Percentiles rank a stretch among this genome's conserved stretches.
These are phyloP conservation scores for Buathra laborator DNA, from an alignment of 2,888 invertebrate genomes.

Conservation along the genomic window DNA sequence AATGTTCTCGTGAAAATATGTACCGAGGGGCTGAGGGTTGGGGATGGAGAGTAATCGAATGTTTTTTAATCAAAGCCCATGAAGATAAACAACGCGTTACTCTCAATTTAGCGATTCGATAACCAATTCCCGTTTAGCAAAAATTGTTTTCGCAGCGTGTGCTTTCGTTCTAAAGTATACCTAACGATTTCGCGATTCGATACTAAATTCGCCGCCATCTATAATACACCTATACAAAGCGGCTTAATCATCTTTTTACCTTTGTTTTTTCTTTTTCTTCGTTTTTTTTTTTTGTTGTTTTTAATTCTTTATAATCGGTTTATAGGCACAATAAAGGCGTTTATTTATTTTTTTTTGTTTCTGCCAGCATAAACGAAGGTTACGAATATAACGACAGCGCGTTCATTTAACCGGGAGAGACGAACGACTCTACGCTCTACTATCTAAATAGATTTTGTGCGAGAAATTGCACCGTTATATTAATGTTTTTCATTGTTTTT, in stretches of 20 bases:
- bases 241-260: conserved; percentile 58
- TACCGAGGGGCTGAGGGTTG: neutral
- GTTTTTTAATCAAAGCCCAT: conserved; percentile 14
- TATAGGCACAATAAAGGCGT: conserved; percentile 82
- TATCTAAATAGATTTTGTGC: conserved; percentile 64
- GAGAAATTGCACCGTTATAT: conserved; percentile 56
- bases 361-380: conserved; percentile 77
- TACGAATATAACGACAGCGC: conserved; percentile 69
- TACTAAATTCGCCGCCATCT: conserved; percentile 51
- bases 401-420: conserved; percentile 54
- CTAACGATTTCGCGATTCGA: conserved; percentile 33
- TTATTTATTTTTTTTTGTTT: conserved; percentile 72
- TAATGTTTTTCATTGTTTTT: conserved; percentile 34
- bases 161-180: conserved; percentile 3
- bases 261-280: conserved; percentile 19
- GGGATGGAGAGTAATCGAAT: conserved; percentile 12
- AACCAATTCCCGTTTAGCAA: conserved; percentile 41
- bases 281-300: conserved; percentile 63
- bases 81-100: neutral
- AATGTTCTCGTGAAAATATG: conserved; percentile 9
- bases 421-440: conserved; percentile 56
- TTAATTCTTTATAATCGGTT: conserved; percentile 70
- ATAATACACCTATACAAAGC: conserved; percentile 68
- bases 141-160: neutral
- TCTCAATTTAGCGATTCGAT: conserved; percentile 48